phyloP scores from a whole-genome alignment of 2,888 invertebrate species.

The Polia nebulosa region DNA sequence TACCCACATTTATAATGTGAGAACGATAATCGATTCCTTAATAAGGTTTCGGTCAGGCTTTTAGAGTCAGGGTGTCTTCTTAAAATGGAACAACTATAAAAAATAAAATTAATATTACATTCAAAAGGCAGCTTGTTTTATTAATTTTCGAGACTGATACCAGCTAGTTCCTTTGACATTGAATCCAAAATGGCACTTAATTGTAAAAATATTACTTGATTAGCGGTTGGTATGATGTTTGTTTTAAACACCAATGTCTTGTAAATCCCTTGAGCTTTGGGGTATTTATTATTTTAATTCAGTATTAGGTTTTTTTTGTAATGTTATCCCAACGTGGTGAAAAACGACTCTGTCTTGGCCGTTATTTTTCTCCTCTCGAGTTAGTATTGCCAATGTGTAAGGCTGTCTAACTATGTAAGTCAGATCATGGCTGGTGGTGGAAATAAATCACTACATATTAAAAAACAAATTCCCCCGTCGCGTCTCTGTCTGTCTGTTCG shows the following conservation, averaged over 20 bases:
- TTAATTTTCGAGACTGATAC: conserved; percentile 64
- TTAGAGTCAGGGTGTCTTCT: background rate
- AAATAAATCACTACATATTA: too few species aligned
- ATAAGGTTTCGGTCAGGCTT: background rate
- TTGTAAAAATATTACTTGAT: conserved; percentile 53
- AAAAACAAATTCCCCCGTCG: too few species aligned
- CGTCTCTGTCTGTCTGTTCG: too few species aligned
- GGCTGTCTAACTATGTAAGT: too few species aligned
- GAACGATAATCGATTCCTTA: background rate
- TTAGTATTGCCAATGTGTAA: too few species aligned
- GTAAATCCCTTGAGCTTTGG: background rate
- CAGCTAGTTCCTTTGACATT: conserved; percentile 59
- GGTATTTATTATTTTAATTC: background rate
- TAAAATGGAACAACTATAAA: conserved; percentile 21
- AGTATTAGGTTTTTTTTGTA: background rate
- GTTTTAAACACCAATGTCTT: conserved; percentile 46
- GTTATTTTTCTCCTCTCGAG: too few species aligned
- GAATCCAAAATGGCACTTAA: conserved; percentile 61
- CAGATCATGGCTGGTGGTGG: too few species aligned
- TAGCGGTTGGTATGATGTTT: conserved; percentile 35
- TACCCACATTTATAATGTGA: too few species aligned
- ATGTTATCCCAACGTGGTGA: too few species aligned
- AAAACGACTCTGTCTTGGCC: too few species aligned
- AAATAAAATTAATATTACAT: background rate
- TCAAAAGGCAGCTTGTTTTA: conserved; percentile 58